Evolutionary conservation across 2,797 vertebrate genomes (phyloP), one percentile per base, ranked within the genome.

Genomic region (Okamejei kenojei): DNA sequence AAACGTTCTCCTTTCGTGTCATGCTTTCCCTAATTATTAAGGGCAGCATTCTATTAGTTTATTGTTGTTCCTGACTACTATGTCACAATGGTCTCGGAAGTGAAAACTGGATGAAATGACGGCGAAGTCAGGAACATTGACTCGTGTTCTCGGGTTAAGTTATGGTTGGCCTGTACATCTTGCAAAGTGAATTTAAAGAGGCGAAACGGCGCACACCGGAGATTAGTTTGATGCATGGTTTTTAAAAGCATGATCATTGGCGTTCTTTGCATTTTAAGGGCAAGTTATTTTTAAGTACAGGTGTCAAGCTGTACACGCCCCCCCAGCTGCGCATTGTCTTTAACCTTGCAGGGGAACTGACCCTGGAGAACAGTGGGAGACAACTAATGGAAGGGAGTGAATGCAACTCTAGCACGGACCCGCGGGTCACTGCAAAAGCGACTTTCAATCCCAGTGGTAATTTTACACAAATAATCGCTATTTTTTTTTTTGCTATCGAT

Each of bases 161-260:
- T 88, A 88, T 68, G 84, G 84, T 88, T 88, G 84, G 84, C 84
- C 84, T 88, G 84, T 17, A 88, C 35, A 88, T 68, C 17, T 23
- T 21, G 84, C 9, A 1, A 35, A 35, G 84, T 32, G 17, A 32
- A 13, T 86, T 63, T 84, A 58, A 58, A 45, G 23, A 8, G 1
- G 65, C 7, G 21, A 29, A 29, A 68, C 35, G n/a, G 2, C 7
- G 11, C 32, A 65, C 1, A 15, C 58, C 15, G 63, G 61, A 88
- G 17, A 88, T 19, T 17, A n/a, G 29, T 86, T n/a, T 32, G 7
- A 8, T 68, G n/a, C 61, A 35, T 68, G 1, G 61, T 32, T 86
- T 86, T 86, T 15, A n/a, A 45, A 45, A 45, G 19, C 0, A 1
- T 61, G 61, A 65, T 65, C 11, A 29, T 17, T 15, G 13, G 15